phyloP scores from a whole-genome alignment of 2,113 vertebrate species.

The Hipposideros armiger region DNA sequence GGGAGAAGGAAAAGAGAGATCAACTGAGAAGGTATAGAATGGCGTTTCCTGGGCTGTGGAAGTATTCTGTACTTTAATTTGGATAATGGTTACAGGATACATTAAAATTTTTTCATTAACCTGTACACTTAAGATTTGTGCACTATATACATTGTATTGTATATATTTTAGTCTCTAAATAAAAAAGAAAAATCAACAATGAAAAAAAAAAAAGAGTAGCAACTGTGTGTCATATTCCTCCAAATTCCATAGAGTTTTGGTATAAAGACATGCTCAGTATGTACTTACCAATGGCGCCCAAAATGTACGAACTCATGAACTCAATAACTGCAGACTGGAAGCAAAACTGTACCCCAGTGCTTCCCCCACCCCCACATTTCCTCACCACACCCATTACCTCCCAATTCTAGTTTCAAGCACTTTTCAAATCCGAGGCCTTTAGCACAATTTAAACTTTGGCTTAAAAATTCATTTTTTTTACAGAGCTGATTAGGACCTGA shows the following conservation, averaged over 20 bases:
- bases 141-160: background rate
- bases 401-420: background rate
- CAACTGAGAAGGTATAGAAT: background rate
- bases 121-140: background rate
- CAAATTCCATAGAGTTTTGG: background rate
- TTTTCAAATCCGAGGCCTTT: slow-evolving; percentile 4
- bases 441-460: background rate
- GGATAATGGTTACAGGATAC: background rate
- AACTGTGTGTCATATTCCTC: background rate
- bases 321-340: background rate
- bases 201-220: background rate
- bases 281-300: background rate
- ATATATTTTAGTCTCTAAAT: background rate
- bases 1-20: background rate
- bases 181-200: background rate
- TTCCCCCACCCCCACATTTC: background rate
- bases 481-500: slow-evolving; percentile 1
- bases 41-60: background rate
- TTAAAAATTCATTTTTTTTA: background rate
- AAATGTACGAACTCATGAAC: background rate
- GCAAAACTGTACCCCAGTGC: background rate
- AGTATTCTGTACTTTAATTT: background rate
- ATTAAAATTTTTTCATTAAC: background rate
- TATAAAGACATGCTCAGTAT: background rate
- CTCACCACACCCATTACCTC: background rate